Evolutionary conservation across 2,888 invertebrate species (phyloP), one percentile per base, ranked within the genome.

Genomic region (Yponomeuta sedellus): DNA sequence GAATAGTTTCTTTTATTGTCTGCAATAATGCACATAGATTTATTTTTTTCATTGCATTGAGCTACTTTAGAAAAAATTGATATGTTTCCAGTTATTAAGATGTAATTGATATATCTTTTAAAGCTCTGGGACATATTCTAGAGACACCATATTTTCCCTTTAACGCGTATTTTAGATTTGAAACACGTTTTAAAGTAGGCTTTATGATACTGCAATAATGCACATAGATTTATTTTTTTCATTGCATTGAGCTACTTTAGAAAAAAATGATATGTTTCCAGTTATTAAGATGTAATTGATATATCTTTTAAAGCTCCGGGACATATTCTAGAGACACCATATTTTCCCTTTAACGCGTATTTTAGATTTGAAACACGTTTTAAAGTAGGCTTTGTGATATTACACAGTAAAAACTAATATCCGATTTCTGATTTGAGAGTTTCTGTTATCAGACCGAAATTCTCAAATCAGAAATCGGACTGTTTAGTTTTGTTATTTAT

Each of bases 1-100:
- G 73, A 67, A 75, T 72, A 73, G 77, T 77, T 73, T 20, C 72
- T 72, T 68, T 82, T 81, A 82, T 81, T 82, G 81, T 82, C 81
- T 69, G 71, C 68, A 71, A 74, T 44, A 34, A 11, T 10, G 28
- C 16, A 39, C 39, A 63, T 22, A 10, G 40, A n/a, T n/a, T n/a
- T 44, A 12, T 63, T 19, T 10, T 39, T 34, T 62, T 39, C n/a
- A 62, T 6, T 4, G 4, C 1, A 40, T 63, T 63, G 61, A 62
- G 62, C 40, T 28, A 28, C 2, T 61, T 22, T 25, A 34, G 28
- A 25, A 28, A n/a, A 12, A 25, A 34, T 28, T 61, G 28, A 16
- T 25, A 28, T 11, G 10, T 25, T 25, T 28, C 4, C 11, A 10
- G 19, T 20, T 57, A 3, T 20, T 20, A n/a, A 57, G 20, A 2